phyloP scores from a whole-genome alignment of 2,113 vertebrate genomes.

The Strix aluco region DNA sequence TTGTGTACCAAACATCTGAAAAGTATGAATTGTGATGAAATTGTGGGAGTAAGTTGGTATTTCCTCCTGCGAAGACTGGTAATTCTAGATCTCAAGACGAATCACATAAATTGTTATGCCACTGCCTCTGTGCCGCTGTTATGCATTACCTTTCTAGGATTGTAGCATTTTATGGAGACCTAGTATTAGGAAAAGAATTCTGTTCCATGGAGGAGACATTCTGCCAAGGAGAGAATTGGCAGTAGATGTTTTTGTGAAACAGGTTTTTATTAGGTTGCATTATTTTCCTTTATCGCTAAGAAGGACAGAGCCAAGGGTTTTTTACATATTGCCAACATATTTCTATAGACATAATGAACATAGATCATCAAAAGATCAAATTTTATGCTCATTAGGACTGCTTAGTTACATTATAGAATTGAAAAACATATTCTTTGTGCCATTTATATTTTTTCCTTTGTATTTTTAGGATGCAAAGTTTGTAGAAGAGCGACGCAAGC shows the following conservation, averaged over 20 bases:
- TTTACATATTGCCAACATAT: not conserved
- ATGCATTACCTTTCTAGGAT: not conserved
- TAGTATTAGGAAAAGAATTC: not conserved
- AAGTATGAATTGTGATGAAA: not conserved
- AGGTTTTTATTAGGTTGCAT: not conserved
- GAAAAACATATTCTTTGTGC: not conserved
- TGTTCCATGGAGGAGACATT: not conserved
- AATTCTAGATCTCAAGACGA: not conserved
- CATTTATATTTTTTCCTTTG: not conserved
- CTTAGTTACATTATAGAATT: not conserved
- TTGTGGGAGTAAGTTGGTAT: not conserved
- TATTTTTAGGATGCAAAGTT: constrained; percentile 92
- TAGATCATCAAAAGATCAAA: not conserved
- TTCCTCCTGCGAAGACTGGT: not conserved
- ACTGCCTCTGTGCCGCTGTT: not conserved
- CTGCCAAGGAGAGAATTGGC: not conserved
- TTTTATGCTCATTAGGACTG: not conserved
- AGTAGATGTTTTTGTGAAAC: not conserved
- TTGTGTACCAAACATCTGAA: not conserved
- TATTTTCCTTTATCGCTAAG: not conserved
- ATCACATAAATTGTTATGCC: not conserved
- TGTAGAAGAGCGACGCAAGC: constrained; percentile 94
- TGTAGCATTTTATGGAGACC: not conserved
- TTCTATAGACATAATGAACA: not conserved
- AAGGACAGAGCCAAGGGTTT: not conserved